Evolutionary conservation across 1,140 invertebrate genomes (phyloP), one percentile per base, ranked within the genome.

Genomic region (Drosophila bifasciata): DNA sequence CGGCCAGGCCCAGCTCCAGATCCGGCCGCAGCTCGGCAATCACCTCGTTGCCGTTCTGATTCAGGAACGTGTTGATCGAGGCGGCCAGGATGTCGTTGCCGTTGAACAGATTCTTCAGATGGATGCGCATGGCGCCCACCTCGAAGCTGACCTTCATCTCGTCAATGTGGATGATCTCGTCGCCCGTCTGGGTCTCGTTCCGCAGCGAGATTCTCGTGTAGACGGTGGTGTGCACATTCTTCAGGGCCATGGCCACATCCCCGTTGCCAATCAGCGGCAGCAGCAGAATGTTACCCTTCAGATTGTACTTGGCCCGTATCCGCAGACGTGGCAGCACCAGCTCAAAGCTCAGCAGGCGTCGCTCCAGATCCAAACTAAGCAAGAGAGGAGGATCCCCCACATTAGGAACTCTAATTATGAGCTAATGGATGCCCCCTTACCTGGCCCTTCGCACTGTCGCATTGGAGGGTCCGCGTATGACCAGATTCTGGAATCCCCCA

Each of bases 11-110:
- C 5, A 93, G 84, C 4, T 95, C 94, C 0, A 96, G 95, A 3
- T 96, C 96, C 1, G 96, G 96, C 90, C 95, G 94, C 94, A 97
- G 95, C 91, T 97, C 96, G 17, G 95, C 94, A 45, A 97, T 96
- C 41, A 97, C 96, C 85, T 97, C 96, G 21, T 95, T 94, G 0
- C 95, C 94, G 78, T 97, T 97, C 81, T 96, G 95, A 92, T 97
- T 97, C 11, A 97, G 92, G 88, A 97, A 97, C 67, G 76, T 61
- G 45, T 91, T 91, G 8, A 92, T 91, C 1, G 91, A 92, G 6
- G 90, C 75, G 3, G 83, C 92, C 52, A 93, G 76, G 52, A 93
- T 92, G 69, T 93, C 92, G 69, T 93, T 93, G 19, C 93, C 93
- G 57, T 93, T 93, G 67, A 93, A 93, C 0, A 93, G 89, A 79